Evolutionary conservation across 2,113 vertebrate genomes (phyloP), one percentile per base, ranked within the genome.

Genomic region (Chloropsis hardwickii): DNA sequence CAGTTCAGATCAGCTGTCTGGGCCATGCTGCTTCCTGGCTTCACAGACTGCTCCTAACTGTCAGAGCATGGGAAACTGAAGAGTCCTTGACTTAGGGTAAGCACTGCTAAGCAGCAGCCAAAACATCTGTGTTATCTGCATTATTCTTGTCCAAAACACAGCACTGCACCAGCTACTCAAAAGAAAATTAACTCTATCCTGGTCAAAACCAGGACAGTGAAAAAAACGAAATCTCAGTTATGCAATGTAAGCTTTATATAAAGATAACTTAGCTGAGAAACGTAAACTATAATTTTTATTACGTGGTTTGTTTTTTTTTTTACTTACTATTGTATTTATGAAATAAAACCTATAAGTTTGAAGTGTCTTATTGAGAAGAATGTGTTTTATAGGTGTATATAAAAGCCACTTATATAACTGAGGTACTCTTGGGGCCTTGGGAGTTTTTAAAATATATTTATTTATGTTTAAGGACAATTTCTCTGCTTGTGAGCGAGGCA

Each of bases 391-490:
- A 48, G 33, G 9, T 37, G 37, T 50, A n/a, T n/a, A 28, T 51
- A 71, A 74, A 87, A 64, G 9, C 12, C 5, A 5, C 76, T 47
- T 71, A 7, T 44, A 3, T 62, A 66, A 44, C 58, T 11, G 50
- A 54, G 22, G 3, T n/a, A 23, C 16, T 42, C 16, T 8, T 8
- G 15, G 29, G 20, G 8, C 48, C 22, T 67, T 62, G 18, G 19
- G 45, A 27, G 5, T 29, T 22, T 39, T n/a, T 14, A 1, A 11
- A 19, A 10, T 16, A 0, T 1, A 2, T 82, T 33, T 50, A 12
- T 56, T 73, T 45, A 2, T 17, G 5, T 56, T 47, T 13, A 66
- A 71, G 27, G 33, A 15, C 5, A 54, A 6, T 65, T 89, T 65
- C 18, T 2, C 16, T 16, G 11, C 28, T 29, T 5, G 14, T 0